These are phyloP conservation scores for Malacoraja senta DNA, from an alignment of 2,797 vertebrate genomes.

Conservation along the genomic window DNA sequence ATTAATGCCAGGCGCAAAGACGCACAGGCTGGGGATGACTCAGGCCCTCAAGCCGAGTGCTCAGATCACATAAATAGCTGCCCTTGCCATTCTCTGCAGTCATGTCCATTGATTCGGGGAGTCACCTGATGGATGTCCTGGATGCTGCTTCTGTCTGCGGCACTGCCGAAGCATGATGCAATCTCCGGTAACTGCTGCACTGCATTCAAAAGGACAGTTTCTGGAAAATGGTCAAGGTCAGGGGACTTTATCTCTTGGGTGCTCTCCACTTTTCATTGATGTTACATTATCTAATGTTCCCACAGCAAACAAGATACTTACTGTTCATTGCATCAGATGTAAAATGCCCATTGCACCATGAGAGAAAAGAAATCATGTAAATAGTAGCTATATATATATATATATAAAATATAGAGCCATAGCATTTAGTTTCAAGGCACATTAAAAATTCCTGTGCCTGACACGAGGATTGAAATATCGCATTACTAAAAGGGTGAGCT, in stretches of 20 bases:
- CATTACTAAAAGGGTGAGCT: not conserved
- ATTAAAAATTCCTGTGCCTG: not conserved
- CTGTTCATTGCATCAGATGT: not conserved
- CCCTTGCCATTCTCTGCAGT: constrained; percentile 8
- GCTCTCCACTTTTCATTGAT: not conserved
- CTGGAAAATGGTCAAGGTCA: not conserved
- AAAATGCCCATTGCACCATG: not conserved
- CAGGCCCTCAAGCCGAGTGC: not conserved
- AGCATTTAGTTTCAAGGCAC: not conserved
- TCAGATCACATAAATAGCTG: constrained; percentile 31
- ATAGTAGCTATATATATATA: not conserved
- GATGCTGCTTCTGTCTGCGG: not conserved
- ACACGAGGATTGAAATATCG: not conserved
- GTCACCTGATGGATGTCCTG: constrained; percentile 10
- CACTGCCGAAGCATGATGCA: constrained; percentile 21
- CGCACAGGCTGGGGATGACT: not conserved
- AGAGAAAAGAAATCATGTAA: not conserved
- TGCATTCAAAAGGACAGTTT: not conserved
- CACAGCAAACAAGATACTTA: not conserved
- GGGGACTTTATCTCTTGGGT: not conserved
- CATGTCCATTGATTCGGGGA: not conserved
- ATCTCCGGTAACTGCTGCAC: constrained; percentile 7
- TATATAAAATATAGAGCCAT: not conserved
- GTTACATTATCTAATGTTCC: constrained; percentile 14
- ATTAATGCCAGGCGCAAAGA: constrained; percentile 49